Evolutionary conservation across 2,797 vertebrate species (phyloP), one percentile per base, ranked within the genome.

Genomic region (Aeoliscus strigatus): DNA sequence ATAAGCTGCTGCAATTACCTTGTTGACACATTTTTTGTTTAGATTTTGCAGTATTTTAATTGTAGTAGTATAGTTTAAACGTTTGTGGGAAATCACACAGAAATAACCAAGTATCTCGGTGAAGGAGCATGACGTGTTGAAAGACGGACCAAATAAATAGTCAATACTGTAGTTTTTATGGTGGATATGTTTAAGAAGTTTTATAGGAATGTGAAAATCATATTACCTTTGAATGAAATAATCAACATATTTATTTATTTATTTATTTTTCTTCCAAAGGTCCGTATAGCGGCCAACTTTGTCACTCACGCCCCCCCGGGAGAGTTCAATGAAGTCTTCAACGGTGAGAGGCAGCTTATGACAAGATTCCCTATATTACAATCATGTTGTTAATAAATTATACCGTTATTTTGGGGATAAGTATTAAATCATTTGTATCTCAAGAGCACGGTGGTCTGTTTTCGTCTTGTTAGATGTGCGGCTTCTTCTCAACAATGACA

Each of bases 291-390:
- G 4, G 92, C 96, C 58, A 98, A 97, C 85, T 99, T 98, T 84
- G 93, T 99, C 60, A 95, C 92, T 76, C 94, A 97, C 68, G 92
- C 96, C 56, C 96, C 96, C 14, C 96, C 95, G 36, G 96, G 96
- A 85, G 96, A 98, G 86, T 98, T 98, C 82, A 99, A 99, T 70
- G 94, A 99, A 44, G 95, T 99, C 39, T 99, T 99, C 83, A 99
- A 98, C 70, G 96, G 96, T 97, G 73, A 91, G 91, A 88, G 39
- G 1, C n/a, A 38, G 8, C 31, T 25, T 6, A 26, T 39, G 2
- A 21, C 11, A 33, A 25, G 4, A 47, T 54, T 11, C 3, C 14
- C n/a, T n/a, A n/a, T 30, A 6, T 47, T 3, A 17, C 21, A 3
- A 37, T 27, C 3, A 27, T 15, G 1, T 12, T 14, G 13, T 40